Base-by-base conservation (phyloP, 2,888 invertebrate genomes). In the Synanthedon formicaeformis region DNA sequence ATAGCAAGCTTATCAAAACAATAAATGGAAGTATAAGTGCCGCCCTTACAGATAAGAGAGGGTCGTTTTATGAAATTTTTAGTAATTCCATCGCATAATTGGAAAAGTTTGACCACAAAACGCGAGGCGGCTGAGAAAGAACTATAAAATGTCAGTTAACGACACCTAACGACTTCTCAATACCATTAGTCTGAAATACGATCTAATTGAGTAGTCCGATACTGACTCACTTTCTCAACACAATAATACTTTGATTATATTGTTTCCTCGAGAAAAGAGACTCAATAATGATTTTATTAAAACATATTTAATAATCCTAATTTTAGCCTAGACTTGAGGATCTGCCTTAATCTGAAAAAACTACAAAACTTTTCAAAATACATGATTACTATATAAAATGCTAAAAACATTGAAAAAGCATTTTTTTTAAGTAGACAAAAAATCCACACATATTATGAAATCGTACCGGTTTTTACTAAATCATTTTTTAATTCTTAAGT, bases 121-220 rank as follows among this genome's bases (percentile, higher is more conserved):
- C 60, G 66, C 57, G 66, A 66, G 65, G 61, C 62, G 64, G 65
- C 60, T 67, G 54, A 62, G 62, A 64, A 73, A 74, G 73, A 77
- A 78, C 78, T 78, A 78, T 78, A 78, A 79, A 78, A 78, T 78
- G 65, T 73, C 76, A 72, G 73, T 79, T 75, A 78, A 71, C 67
- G 65, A 60, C 56, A 65, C 63, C 59, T 58, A 76, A 76, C 73
- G 76, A 74, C 71, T 74, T 72, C 73, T 73, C 75, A 66, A 75
- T 78, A 75, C 69, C 71, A 74, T 77, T 78, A 75, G 64, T 62
- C 65, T 72, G 73, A 75, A 73, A 75, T 72, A 75, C 65, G 69
- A 66, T 66, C 63, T 69, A 50, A 50, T 50, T 50, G 50, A 50
- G 50, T 50, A 12, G 13, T 34, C 18, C 49, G 49, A 12, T 49